These are phyloP conservation scores for Geotrypetes seraphini DNA, from an alignment of 2,797 vertebrate genomes.

Conservation along the genomic window DNA sequence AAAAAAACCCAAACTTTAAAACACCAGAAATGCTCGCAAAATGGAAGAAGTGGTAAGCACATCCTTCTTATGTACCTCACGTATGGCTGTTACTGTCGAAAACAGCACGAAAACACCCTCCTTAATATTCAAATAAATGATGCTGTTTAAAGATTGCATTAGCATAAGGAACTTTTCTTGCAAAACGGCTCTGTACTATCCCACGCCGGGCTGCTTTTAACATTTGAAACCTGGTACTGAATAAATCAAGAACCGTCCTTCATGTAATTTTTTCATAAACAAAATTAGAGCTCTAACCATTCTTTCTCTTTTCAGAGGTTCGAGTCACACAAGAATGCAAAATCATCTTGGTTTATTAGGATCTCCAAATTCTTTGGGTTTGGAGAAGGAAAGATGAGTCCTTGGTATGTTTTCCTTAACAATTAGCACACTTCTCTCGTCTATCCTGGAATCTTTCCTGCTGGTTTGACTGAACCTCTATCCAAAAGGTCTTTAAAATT, in stretches of 20 bases:
- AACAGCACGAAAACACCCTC: no score
- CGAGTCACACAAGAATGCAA: conserved; percentile 49
- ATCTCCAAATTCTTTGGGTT: conserved; percentile 41
- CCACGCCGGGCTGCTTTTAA: background rate
- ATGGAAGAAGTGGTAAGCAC: no score
- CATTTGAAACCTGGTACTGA: background rate
- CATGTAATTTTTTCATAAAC: background rate
- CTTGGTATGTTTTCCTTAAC: conserved; percentile 39
- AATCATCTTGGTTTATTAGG: conserved; percentile 70
- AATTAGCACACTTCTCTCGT: conserved; percentile 48
- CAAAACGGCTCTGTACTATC: no score
- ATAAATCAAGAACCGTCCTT: background rate
- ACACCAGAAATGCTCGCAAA: no score
- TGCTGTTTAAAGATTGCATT: no score
- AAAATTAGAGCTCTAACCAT: conserved; percentile 6
- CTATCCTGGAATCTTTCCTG: conserved; percentile 43
- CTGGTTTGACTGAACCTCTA: conserved; percentile 58
- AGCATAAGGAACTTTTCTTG: no score
- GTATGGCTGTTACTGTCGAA: no score
- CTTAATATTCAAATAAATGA: no score
- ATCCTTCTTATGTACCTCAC: no score
- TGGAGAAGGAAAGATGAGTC: no score
- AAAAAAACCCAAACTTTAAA: no score
- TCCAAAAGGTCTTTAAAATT: conserved; percentile 1
- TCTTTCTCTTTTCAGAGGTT: conserved; percentile 16